Evolutionary conservation across 2,797 vertebrate genomes (phyloP), one percentile per base, ranked within the genome.

Genomic region (Alauda arvensis): DNA sequence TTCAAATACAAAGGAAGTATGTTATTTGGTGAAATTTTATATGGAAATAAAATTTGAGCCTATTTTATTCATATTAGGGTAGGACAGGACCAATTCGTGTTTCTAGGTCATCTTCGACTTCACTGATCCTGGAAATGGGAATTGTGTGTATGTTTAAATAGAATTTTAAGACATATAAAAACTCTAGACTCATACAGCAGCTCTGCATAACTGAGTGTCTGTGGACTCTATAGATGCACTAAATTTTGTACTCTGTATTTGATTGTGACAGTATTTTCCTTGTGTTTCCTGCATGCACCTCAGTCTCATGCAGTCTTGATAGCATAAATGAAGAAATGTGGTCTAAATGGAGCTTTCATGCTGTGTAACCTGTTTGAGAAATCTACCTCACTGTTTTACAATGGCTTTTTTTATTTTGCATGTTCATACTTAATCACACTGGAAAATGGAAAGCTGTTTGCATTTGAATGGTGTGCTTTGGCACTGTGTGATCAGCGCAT

Each of bases 401-500:
- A 92, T 96, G 90, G 89, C 96, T 96, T 96, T 95, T 95, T 96
- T 95, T 96, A 90, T 96, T 96, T 96, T 96, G 96, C 94, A 97
- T 95, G 96, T 94, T 96, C 94, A 89, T 96, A 94, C 91, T 97
- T 96, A 97, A 96, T 97, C 96, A 96, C 92, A 83, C 94, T 97
- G 96, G 96, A 96, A 95, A 95, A 94, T 94, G 96, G 96, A 95
- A 96, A 95, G 95, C 97, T 95, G 91, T 96, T 96, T 95, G 96
- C 96, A 95, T 96, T 95, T 96, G 96, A 95, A 97, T 97, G 96
- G 95, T 97, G 93, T 97, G 97, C 97, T 98, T 97, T 97, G 95
- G 96, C 96, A 95, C 94, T 95, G 96, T 97, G 96, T 97, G 96
- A 96, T 96, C 95, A 93, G 93, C 91, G 97, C 97, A 97, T 97